phyloP scores from a whole-genome alignment of 2,797 vertebrate genomes.

The Huso huso region DNA sequence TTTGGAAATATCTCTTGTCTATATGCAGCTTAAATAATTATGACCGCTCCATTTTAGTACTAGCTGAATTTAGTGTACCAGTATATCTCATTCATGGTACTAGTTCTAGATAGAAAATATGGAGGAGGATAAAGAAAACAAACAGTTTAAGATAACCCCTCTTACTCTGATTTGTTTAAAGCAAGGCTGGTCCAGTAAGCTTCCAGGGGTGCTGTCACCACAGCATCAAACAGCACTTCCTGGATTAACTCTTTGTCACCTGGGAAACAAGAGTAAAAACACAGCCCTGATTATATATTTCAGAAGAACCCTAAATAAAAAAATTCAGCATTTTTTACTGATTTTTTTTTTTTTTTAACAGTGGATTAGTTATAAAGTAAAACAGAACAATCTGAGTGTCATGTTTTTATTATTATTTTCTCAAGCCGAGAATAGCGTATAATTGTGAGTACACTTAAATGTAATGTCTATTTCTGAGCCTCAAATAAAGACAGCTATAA shows the following conservation, averaged over 20 bases:
- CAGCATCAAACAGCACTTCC: conserved; percentile 88
- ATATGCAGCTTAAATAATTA: too few species aligned
- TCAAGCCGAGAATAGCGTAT: too few species aligned
- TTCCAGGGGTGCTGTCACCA: conserved; percentile 90
- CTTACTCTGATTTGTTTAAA: conserved; percentile 93
- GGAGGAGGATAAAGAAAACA: neutral
- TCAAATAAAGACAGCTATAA: neutral
- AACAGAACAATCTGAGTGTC: too few species aligned
- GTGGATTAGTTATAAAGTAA: too few species aligned
- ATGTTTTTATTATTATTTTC: too few species aligned
- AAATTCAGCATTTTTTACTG: neutral
- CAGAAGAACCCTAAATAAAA: neutral
- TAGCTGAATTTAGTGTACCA: too few species aligned
- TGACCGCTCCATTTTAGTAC: too few species aligned
- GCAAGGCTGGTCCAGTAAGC: conserved; percentile 95
- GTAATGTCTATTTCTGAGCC: neutral
- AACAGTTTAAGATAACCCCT: conserved; percentile 12
- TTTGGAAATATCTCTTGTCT: too few species aligned
- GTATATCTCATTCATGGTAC: neutral
- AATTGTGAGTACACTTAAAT: too few species aligned
- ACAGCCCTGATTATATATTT: neutral
- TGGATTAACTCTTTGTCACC: conserved; percentile 90
- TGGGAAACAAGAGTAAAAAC: conserved; percentile 29
- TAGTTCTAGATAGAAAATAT: neutral
- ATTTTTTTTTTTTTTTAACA: too few species aligned